Evolutionary conservation across 2,888 invertebrate genomes (phyloP).

Genomic region (Orthosia cruda): DNA sequence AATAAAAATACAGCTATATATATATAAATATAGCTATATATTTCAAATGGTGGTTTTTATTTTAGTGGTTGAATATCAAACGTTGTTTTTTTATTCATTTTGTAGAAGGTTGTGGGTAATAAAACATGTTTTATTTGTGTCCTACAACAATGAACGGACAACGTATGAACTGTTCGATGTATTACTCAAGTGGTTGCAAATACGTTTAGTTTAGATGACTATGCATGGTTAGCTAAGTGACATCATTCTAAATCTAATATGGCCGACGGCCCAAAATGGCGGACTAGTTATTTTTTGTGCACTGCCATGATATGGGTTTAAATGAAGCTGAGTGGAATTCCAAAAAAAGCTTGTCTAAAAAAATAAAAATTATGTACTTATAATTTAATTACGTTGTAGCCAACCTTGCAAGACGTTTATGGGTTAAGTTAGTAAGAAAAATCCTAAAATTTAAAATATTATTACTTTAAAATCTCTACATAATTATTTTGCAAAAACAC

Average conservation of each 20-base stretch:
- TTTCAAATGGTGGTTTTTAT: slow-evolving; percentile 16
- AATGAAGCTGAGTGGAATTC: too few relatives aligned
- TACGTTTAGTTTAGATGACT: too few relatives aligned
- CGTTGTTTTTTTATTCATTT: slow-evolving; percentile 5
- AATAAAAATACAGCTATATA: slow-evolving; percentile 17
- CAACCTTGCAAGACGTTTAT: not conserved
- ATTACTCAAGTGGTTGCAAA: not conserved
- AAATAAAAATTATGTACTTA: too few relatives aligned
- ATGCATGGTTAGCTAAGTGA: too few relatives aligned
- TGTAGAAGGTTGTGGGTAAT: slow-evolving; percentile 14
- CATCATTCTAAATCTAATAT: too few relatives aligned
- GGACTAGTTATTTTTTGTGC: too few relatives aligned
- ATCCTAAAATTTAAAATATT: too few relatives aligned
- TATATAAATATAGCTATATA: slow-evolving; percentile 11
- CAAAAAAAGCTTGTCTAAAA: too few relatives aligned
- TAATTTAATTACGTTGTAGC: not conserved
- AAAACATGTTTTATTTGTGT: slow-evolving; percentile 25
- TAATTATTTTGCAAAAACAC: not conserved
- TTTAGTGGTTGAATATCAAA: slow-evolving; percentile 19
- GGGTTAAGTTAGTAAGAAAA: not conserved
- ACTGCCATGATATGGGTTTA: too few relatives aligned
- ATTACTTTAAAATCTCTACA: not conserved
- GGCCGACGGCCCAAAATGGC: too few relatives aligned
- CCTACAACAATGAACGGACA: slow-evolving; percentile 4
- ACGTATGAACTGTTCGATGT: slow-evolving; percentile 12